Evolutionary conservation across 2,888 invertebrate genomes (phyloP).

Genomic region (Aquatica leii): DNA sequence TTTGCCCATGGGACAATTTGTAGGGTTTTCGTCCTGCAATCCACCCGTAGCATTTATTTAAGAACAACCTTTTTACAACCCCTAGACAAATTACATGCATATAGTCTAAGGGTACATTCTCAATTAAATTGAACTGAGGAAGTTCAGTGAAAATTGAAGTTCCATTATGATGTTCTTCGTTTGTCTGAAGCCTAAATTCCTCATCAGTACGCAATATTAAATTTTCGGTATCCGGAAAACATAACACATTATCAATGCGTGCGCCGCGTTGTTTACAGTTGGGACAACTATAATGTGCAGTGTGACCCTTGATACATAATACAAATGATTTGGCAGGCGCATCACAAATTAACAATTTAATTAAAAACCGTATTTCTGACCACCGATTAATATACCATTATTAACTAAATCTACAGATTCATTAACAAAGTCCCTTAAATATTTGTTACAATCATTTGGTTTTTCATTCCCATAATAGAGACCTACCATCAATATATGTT

Average conservation of each 20-base stretch:
- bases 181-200: background rate
- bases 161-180: background rate
- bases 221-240: background rate
- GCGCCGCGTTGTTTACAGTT: background rate
- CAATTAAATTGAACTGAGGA: background rate
- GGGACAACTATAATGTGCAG: background rate
- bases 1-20: too few species aligned
- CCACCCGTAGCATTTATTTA: background rate
- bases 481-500: too few species aligned
- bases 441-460: background rate
- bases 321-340: too few species aligned
- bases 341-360: background rate
- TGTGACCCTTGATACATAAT: background rate
- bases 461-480: too few species aligned
- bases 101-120: background rate
- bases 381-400: background rate
- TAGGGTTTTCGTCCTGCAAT: background rate
- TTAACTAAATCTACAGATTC: background rate
- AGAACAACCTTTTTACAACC: background rate
- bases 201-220: background rate
- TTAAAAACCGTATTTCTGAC: background rate
- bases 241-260: background rate
- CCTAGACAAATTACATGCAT: background rate
- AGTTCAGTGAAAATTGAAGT: background rate
- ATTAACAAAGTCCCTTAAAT: background rate